Percentiles rank a stretch among this genome's conserved stretches.
phyloP scores from a whole-genome alignment of 1,140 invertebrate species.

The Contarinia nasturtii region DNA sequence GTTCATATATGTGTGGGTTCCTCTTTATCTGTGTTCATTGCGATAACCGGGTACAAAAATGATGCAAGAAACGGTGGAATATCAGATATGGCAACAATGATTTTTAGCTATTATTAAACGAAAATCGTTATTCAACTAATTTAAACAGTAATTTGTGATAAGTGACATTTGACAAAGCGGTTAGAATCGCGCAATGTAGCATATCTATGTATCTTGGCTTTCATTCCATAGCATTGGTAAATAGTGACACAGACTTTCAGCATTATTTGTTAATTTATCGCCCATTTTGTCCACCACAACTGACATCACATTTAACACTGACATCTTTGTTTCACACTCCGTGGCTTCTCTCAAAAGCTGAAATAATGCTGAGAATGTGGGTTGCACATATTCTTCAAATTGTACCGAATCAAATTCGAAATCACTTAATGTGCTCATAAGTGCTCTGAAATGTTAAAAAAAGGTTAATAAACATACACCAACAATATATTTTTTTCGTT shows the following conservation, averaged over 20 bases:
- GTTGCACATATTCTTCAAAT: slow-evolving; percentile 64
- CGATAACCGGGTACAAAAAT: slow-evolving; percentile 58
- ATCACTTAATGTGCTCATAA: slow-evolving; percentile 71
- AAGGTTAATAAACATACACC: no score
- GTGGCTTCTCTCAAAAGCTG: slow-evolving; percentile 66
- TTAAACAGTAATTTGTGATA: slow-evolving; percentile 3
- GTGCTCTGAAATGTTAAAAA: slow-evolving; percentile 23
- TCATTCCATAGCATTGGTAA: slow-evolving; percentile 75
- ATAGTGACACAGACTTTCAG: slow-evolving; percentile 54
- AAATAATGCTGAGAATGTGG: slow-evolving; percentile 60
- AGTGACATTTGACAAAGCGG: slow-evolving; percentile 40
- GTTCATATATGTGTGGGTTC: slow-evolving; percentile 56
- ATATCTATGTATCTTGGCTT: slow-evolving; percentile 68
- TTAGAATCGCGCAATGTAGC: slow-evolving; percentile 78
- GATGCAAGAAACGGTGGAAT: slow-evolving; percentile 38
- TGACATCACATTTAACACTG: slow-evolving; percentile 73
- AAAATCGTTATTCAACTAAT: not conserved
- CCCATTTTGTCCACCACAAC: slow-evolving; percentile 77
- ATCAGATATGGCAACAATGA: slow-evolving; percentile 38
- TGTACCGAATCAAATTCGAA: slow-evolving; percentile 79
- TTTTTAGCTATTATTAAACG: slow-evolving; percentile 10
- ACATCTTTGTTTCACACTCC: slow-evolving; percentile 86
- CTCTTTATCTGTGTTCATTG: slow-evolving; percentile 57
- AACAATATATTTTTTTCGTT: no score
- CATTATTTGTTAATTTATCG: slow-evolving; percentile 44